Evolutionary conservation across 2,113 vertebrate species (phyloP).

Genomic region (Tylochromis polylepis): DNA sequence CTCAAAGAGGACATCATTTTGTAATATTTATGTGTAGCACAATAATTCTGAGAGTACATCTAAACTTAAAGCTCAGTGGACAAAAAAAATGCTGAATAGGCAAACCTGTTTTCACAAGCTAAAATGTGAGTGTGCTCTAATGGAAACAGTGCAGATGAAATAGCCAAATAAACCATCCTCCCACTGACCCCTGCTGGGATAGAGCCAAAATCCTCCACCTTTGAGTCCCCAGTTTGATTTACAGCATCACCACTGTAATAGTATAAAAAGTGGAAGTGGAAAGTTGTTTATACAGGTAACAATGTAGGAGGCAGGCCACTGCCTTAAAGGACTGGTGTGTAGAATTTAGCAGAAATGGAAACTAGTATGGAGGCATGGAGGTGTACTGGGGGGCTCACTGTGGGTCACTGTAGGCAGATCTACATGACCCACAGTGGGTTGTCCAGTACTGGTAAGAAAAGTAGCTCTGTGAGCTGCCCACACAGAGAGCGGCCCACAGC

Average conservation of each 20-base stretch:
- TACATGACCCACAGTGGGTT: neutral
- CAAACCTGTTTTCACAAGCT: slow-evolving; percentile 9
- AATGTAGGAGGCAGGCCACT: neutral
- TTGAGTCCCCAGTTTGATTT: neutral
- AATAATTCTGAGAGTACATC: slow-evolving; percentile 21
- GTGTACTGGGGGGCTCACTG: neutral
- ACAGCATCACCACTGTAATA: neutral
- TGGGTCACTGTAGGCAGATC: neutral
- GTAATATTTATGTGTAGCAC: neutral
- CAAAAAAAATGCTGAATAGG: slow-evolving; percentile 8
- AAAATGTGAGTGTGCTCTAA: slow-evolving; percentile 18
- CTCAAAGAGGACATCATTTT: neutral
- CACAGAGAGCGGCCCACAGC: neutral
- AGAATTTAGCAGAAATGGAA: neutral
- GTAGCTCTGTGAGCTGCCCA: accelerated
- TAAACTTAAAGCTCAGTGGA: neutral
- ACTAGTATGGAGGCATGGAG: neutral
- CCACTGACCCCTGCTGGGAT: neutral
- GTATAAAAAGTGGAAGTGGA: neutral
- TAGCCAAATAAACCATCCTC: slow-evolving; percentile 15
- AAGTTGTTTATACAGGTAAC: neutral
- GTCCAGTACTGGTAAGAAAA: neutral
- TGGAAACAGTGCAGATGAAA: slow-evolving; percentile 18
- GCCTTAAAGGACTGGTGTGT: neutral
- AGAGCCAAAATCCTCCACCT: neutral